Percentiles rank a stretch among this genome's conserved stretches.
phyloP scores from a whole-genome alignment of 2,113 vertebrate species.

The Chaetodon auriga region DNA sequence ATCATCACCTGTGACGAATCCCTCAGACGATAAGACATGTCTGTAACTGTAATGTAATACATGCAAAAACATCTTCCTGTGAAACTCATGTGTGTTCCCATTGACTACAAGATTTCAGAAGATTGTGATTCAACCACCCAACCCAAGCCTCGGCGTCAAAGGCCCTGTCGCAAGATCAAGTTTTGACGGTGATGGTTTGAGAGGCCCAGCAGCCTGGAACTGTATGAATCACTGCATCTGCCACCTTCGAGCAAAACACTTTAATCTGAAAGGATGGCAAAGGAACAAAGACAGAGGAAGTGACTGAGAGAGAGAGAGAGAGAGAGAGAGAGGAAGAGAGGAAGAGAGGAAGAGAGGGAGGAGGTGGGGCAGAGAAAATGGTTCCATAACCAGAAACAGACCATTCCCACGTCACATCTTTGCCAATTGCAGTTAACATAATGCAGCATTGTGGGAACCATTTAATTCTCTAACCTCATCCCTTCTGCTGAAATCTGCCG shows the following conservation, averaged over 20 bases:
- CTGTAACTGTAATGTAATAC: neutral
- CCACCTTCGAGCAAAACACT: constrained; percentile 45
- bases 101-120: constrained; percentile 27
- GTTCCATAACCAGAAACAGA: constrained; percentile 63
- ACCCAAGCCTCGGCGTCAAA: constrained; percentile 4
- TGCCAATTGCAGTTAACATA: constrained; percentile 50
- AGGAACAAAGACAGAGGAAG: constrained; percentile 52
- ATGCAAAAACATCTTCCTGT: neutral
- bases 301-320: neutral
- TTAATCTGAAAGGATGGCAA: constrained; percentile 39
- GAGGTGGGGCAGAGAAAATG: neutral
- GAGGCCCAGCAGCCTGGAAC: constrained; percentile 21
- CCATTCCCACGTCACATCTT: constrained; percentile 44
- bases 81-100: constrained; percentile 3
- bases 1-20: neutral
- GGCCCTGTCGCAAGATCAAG: neutral
- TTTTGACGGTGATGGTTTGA: constrained; percentile 16
- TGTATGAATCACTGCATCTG: constrained; percentile 54
- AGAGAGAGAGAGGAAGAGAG: neutral
- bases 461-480: constrained; percentile 36
- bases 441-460: constrained; percentile 49
- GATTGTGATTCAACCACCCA: constrained; percentile 7
- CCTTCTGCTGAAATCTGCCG: constrained; percentile 14
- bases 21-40: neutral
- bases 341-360: neutral